A percentile compares a stretch with the other conserved stretches of the same genome.
Conservation (phyloP, 2,888 invertebrate species). For the Camponotus fellah region DNA sequence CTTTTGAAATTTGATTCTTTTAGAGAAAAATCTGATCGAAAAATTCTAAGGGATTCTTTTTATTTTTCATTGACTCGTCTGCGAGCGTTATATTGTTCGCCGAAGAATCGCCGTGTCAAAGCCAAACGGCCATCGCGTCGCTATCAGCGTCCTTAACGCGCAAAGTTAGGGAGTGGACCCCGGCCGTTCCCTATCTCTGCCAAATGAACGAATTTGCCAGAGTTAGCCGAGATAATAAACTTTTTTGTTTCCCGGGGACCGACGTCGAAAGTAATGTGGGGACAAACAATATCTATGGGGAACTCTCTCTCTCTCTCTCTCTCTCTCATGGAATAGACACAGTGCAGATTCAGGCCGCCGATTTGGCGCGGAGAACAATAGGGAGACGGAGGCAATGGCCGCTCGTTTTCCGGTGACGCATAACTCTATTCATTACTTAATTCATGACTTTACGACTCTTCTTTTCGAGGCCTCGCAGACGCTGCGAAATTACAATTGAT, state of each 20-base stretch:
- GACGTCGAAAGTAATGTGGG: slow-evolving; percentile 56
- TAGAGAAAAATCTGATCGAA: slow-evolving; percentile 31
- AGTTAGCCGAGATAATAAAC: slow-evolving; percentile 72
- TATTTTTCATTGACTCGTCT: slow-evolving; percentile 15
- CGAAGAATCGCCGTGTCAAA: slow-evolving; percentile 67
- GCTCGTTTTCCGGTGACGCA: slow-evolving; percentile 20
- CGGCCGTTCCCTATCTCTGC: slow-evolving; percentile 63
- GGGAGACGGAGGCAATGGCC: slow-evolving; percentile 12
- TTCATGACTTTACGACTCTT: neutral
- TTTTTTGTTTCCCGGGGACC: slow-evolving; percentile 58
- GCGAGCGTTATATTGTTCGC: slow-evolving; percentile 43
- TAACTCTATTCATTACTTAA: slow-evolving; percentile 5
- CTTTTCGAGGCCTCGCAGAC: neutral
- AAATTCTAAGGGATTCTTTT: slow-evolving; percentile 37
- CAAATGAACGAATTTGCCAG: slow-evolving; percentile 72
- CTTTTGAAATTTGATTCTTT: slow-evolving; percentile 24
- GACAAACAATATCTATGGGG: slow-evolving; percentile 63
- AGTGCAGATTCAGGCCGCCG: slow-evolving; percentile 64
- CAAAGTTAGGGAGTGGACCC: slow-evolving; percentile 63
- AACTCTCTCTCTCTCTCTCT: slow-evolving; percentile 56
- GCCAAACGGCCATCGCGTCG: slow-evolving; percentile 65
- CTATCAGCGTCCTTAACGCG: slow-evolving; percentile 72
- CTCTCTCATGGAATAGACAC: slow-evolving; percentile 54
- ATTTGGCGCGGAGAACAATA: slow-evolving; percentile 62
- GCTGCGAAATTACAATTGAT: neutral